Evolutionary conservation across 1,140 invertebrate genomes (phyloP).

Genomic region (Galleria mellonella): DNA sequence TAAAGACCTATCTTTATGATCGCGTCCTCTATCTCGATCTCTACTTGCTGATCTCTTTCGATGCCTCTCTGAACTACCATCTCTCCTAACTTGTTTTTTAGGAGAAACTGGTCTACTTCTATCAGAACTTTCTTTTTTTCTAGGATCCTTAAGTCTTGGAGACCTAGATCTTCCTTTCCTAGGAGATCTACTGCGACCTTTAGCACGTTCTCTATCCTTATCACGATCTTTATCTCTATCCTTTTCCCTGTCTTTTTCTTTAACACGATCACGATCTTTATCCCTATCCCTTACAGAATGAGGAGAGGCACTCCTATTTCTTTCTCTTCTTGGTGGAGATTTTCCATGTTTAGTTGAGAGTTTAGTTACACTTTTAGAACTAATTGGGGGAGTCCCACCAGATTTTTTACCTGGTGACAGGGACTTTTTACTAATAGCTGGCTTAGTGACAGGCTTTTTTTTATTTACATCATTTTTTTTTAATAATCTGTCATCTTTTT

Average conservation of each 20-base stretch:
- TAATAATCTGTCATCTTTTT: conserved; percentile 60
- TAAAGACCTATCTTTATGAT: conserved; percentile 67
- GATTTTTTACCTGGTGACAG: conserved; percentile 70
- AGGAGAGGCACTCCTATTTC: conserved; percentile 62
- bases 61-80: conserved; percentile 62
- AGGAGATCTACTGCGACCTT: conserved; percentile 59
- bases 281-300: conserved; percentile 55
- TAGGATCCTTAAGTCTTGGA: conserved; percentile 57
- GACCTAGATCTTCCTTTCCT: conserved; percentile 64
- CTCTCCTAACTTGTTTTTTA: conserved; percentile 59
- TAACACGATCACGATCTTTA: conserved; percentile 56
- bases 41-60: conserved; percentile 56
- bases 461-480: conserved; percentile 59
- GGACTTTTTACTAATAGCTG: conserved; percentile 61
- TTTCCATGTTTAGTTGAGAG: conserved; percentile 56
- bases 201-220: conserved; percentile 55
- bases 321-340: conserved; percentile 60
- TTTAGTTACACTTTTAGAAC: conserved; percentile 63
- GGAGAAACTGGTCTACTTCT: conserved; percentile 68
- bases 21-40: conserved; percentile 59
- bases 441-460: conserved; percentile 54
- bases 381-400: conserved; percentile 69
- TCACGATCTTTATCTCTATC: conserved; percentile 59
- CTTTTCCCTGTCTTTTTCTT: conserved; percentile 57
- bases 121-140: conserved; percentile 68